Conservation (phyloP, 2,797 vertebrate species). For the Crenuchus spilurus region DNA sequence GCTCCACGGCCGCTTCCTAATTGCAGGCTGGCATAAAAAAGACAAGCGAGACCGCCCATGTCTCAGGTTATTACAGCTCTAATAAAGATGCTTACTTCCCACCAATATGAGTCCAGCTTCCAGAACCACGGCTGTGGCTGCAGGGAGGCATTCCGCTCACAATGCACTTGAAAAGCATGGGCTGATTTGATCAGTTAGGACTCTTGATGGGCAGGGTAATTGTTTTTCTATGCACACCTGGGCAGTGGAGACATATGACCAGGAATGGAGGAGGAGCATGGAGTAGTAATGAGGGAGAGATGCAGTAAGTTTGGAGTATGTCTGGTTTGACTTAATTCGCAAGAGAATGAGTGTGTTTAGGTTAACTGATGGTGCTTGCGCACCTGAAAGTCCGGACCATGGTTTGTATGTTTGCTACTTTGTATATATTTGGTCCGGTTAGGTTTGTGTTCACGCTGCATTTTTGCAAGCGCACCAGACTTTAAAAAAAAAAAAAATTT, state of each 20-base stretch:
- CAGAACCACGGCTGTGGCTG: background rate
- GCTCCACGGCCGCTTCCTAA: slow-evolving; percentile 40
- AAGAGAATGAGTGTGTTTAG: too few species aligned
- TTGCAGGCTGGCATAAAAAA: slow-evolving; percentile 35
- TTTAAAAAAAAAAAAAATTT: too few species aligned
- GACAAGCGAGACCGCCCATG: slow-evolving; percentile 31
- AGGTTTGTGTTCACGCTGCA: too few species aligned
- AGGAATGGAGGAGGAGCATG: background rate
- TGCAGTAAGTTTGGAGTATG: too few species aligned
- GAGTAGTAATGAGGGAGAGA: background rate
- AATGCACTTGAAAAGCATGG: background rate
- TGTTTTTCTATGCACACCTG: background rate
- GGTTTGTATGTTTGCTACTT: too few species aligned
- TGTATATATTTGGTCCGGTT: too few species aligned
- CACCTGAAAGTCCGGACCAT: too few species aligned
- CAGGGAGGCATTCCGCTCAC: background rate
- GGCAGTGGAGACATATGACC: background rate
- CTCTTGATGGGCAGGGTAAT: slow-evolving; percentile 1
- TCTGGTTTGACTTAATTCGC: too few species aligned
- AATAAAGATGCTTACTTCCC: background rate
- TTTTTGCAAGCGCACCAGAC: too few species aligned
- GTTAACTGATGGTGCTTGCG: too few species aligned
- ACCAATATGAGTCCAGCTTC: background rate
- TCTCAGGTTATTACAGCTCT: slow-evolving; percentile 24
- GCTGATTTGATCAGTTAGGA: slow-evolving; percentile 5